These are phyloP conservation scores for Agrochola lota DNA, from an alignment of 2,888 invertebrate species.

Conservation along the genomic window DNA sequence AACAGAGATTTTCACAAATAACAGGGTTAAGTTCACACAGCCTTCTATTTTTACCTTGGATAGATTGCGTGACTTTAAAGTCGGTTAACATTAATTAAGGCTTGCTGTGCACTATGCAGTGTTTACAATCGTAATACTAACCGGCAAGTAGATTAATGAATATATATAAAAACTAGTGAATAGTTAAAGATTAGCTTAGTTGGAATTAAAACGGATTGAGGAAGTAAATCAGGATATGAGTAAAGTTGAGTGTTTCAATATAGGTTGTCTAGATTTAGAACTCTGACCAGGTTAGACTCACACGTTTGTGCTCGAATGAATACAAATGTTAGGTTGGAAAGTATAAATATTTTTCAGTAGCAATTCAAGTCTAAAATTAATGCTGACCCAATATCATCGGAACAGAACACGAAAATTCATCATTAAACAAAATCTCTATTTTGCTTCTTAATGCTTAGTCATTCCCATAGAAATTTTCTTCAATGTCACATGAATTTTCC, in stretches of 20 bases:
- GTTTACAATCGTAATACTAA: constrained; percentile 62
- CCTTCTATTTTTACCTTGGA: constrained; percentile 79
- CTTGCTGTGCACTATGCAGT: constrained; percentile 76
- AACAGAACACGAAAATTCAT: background rate
- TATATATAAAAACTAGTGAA: constrained; percentile 31
- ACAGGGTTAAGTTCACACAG: constrained; percentile 77
- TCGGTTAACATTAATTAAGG: constrained; percentile 78
- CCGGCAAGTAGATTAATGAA: constrained; percentile 46
- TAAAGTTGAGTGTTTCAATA: constrained; percentile 34
- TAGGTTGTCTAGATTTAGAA: constrained; percentile 57
- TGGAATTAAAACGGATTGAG: constrained; percentile 32
- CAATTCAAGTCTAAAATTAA: constrained; percentile 16
- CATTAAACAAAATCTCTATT: constrained; percentile 6
- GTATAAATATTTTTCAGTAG: constrained; percentile 17
- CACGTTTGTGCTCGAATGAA: constrained; percentile 22
- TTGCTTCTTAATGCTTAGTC: constrained; percentile 3
- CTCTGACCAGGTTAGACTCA: constrained; percentile 44
- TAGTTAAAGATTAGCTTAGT: constrained; percentile 22
- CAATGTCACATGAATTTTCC: constrained; percentile 44
- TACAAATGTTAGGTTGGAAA: constrained; percentile 13
- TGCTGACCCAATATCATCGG: constrained; percentile 4
- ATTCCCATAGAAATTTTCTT: constrained; percentile 22
- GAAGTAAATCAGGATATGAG: constrained; percentile 45
- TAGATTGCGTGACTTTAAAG: constrained; percentile 78
- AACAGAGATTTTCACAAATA: constrained; percentile 69